A percentile compares a stretch with the other conserved stretches of the same genome.
phyloP scores from a whole-genome alignment of 1,140 invertebrate genomes.

The Maniola jurtina region DNA sequence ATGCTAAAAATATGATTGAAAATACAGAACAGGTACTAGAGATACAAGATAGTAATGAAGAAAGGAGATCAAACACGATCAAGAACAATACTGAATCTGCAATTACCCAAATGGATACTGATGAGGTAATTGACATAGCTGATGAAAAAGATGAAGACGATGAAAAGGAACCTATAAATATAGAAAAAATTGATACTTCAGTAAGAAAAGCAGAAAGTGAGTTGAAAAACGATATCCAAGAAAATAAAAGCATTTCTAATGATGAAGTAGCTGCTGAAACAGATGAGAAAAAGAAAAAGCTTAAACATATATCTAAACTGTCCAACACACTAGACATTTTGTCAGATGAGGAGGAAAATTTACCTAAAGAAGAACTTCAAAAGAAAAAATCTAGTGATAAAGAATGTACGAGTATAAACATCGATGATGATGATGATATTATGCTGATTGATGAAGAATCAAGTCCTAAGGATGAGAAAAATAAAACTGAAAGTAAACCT shows the following conservation, averaged over 20 bases:
- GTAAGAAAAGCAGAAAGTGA: slow-evolving; percentile 10
- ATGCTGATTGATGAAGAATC: slow-evolving; percentile 28
- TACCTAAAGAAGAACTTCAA: slow-evolving; percentile 18
- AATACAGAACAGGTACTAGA: not conserved
- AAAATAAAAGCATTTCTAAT: not conserved
- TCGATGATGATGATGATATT: slow-evolving; percentile 30
- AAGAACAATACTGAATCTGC: slow-evolving; percentile 5
- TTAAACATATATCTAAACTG: slow-evolving; percentile 45
- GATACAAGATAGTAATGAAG: not conserved
- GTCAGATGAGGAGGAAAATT: slow-evolving; percentile 63
- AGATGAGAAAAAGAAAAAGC: slow-evolving; percentile 28
- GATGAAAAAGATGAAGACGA: slow-evolving; percentile 23
- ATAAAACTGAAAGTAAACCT: not conserved
- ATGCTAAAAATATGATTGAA: not conserved
- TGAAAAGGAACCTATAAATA: not conserved
- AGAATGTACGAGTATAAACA: slow-evolving; percentile 47
- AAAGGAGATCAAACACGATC: slow-evolving; percentile 12
- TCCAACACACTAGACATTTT: slow-evolving; percentile 66
- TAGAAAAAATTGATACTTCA: slow-evolving; percentile 12
- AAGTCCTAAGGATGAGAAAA: slow-evolving; percentile 16
- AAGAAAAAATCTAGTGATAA: slow-evolving; percentile 33
- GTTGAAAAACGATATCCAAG: not conserved
- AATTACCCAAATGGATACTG: slow-evolving; percentile 17
- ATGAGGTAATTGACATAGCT: slow-evolving; percentile 24
- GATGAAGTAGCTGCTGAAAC: slow-evolving; percentile 13